Percentiles rank a stretch among this genome's conserved stretches.
These are phyloP conservation scores for Sibirionetta formosa DNA, from an alignment of 2,797 vertebrate species.

Conservation along the genomic window DNA sequence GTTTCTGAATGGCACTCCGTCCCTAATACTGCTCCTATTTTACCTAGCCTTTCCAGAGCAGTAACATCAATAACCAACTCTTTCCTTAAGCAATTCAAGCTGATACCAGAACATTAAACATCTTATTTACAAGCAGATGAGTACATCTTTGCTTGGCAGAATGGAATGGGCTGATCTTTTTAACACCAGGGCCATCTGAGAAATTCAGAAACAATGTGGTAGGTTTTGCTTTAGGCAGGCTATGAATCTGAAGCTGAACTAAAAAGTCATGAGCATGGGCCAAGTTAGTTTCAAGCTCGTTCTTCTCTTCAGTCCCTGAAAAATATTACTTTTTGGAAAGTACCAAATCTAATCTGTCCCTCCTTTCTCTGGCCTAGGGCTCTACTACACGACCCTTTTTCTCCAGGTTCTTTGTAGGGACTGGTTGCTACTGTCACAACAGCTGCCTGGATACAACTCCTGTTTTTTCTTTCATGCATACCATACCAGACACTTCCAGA, in stretches of 20 bases:
- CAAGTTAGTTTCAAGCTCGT: background rate
- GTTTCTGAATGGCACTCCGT: background rate
- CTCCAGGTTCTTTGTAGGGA: background rate
- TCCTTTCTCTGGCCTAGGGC: background rate
- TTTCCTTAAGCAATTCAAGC: background rate
- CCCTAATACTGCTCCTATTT: background rate
- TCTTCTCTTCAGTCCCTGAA: background rate
- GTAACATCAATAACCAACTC: background rate
- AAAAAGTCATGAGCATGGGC: background rate
- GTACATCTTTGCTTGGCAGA: background rate
- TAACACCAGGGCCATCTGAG: background rate
- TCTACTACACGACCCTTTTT: background rate
- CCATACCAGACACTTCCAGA: background rate
- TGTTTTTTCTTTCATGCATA: background rate
- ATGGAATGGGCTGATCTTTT: background rate
- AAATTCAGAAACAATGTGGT: background rate
- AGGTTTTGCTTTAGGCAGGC: background rate
- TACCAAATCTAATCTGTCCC: background rate
- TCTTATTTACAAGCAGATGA: background rate
- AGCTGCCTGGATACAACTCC: background rate
- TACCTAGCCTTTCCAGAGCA: background rate
- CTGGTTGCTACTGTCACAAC: fast-evolving
- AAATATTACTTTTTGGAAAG: background rate
- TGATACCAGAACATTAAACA: background rate
- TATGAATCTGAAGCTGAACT: background rate